Percentiles rank a stretch among this genome's conserved stretches.
phyloP scores from a whole-genome alignment of 2,888 invertebrate genomes.

The Gandaritis pyraliata region DNA sequence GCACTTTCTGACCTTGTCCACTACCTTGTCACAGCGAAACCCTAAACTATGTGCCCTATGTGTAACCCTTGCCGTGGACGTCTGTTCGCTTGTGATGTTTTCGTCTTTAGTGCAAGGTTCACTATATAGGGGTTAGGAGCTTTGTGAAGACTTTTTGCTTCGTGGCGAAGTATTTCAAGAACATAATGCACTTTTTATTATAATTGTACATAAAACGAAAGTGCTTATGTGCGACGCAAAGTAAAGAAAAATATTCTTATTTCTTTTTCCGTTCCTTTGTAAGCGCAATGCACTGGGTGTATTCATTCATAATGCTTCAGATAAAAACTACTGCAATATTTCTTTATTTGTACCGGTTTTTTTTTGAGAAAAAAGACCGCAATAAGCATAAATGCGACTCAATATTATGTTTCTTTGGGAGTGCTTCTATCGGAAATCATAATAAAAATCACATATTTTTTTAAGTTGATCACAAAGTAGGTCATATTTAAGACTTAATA shows the following conservation, averaged over 20 bases:
- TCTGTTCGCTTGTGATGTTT: conserved; percentile 32
- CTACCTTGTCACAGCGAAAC: background rate
- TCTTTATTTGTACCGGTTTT: background rate
- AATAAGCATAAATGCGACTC: background rate
- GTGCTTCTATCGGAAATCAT: too few relatives aligned
- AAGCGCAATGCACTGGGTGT: conserved; percentile 2
- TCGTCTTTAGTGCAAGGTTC: conserved; percentile 21
- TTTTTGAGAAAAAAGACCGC: background rate
- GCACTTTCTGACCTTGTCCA: too few relatives aligned
- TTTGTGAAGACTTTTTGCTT: conserved; percentile 14
- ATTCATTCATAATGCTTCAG: conserved; percentile 6
- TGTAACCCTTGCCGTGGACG: conserved; percentile 43
- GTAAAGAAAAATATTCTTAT: conserved; percentile 6
- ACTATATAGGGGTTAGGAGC: conserved; percentile 11
- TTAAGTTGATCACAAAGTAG: too few relatives aligned
- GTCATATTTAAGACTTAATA: too few relatives aligned
- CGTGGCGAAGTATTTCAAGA: conserved; percentile 6
- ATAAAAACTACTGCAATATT: conserved; percentile 3
- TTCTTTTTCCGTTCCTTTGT: conserved; percentile 4
- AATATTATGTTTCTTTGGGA: background rate
- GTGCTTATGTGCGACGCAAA: conserved; percentile 3
- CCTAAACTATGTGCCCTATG: background rate
- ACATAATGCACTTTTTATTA: conserved; percentile 16
- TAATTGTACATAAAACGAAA: conserved; percentile 7
- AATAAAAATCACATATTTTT: too few relatives aligned